Evolutionary conservation across 2,113 vertebrate genomes (phyloP).

Genomic region (Lepisosteus oculatus): DNA sequence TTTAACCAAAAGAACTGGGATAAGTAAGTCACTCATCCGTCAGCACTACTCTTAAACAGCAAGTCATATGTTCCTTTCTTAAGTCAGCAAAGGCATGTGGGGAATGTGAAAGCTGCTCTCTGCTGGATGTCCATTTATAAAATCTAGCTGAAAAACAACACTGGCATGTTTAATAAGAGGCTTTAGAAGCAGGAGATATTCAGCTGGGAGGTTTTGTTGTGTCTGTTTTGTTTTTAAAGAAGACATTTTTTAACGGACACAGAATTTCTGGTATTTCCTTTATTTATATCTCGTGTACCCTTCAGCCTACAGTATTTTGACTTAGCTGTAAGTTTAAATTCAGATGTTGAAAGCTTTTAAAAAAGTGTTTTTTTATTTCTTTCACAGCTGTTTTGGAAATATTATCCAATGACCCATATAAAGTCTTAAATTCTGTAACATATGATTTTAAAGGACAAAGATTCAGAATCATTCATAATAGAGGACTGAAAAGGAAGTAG

Average conservation of each 20-base stretch:
- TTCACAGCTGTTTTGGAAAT: no score
- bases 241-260: not conserved
- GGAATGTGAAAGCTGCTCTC: slow-evolving; percentile 47
- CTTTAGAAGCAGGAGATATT: not conserved
- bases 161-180: not conserved
- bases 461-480: no score
- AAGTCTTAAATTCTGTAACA: no score
- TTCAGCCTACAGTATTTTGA: not conserved
- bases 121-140: slow-evolving; percentile 15
- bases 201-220: not conserved
- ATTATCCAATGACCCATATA: no score
- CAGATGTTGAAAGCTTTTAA: no score
- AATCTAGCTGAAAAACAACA: not conserved
- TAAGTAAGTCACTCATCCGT: not conserved
- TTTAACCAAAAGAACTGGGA: not conserved
- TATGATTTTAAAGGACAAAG: no score
- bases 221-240: not conserved
- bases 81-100: slow-evolving; percentile 38
- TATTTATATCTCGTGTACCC: not conserved
- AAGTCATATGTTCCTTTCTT: slow-evolving; percentile 36
- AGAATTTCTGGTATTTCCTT: not conserved
- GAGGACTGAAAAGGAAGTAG: no score
- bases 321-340: no score
- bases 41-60: slow-evolving; percentile 17
- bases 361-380: no score